Percentiles rank a stretch among this genome's conserved stretches.
Evolutionary conservation across 2,888 invertebrate species (phyloP).

Genomic region (Tineola bisselliella): DNA sequence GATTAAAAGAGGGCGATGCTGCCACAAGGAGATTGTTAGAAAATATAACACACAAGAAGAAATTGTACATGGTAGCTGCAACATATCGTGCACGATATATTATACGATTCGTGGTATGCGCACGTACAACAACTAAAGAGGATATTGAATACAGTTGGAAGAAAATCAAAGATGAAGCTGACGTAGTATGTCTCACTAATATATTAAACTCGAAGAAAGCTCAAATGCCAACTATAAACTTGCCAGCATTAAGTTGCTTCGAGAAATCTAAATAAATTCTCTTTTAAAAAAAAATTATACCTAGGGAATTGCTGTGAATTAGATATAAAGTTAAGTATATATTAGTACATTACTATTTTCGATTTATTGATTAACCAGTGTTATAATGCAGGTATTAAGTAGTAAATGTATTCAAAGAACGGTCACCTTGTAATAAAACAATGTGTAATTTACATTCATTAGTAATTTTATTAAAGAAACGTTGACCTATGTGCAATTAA

Average conservation of each 20-base stretch:
- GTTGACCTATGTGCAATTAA: background rate
- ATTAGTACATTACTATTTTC: too few relatives aligned
- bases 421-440: background rate
- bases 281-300: too few relatives aligned
- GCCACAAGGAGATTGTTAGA: conserved; percentile 77
- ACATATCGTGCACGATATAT: conserved; percentile 74
- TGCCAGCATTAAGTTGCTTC: conserved; percentile 34
- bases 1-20: conserved; percentile 78
- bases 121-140: conserved; percentile 71
- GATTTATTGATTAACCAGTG: too few relatives aligned
- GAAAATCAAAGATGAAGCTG: conserved; percentile 72
- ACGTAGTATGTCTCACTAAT: conserved; percentile 32
- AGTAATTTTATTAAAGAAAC: background rate
- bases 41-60: conserved; percentile 76
- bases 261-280: conserved; percentile 45
- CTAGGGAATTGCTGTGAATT: too few relatives aligned
- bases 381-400: too few relatives aligned
- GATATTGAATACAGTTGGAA: conserved; percentile 80
- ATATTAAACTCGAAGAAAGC: conserved; percentile 29
- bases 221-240: conserved; percentile 39
- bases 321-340: too few relatives aligned
- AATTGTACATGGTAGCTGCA: conserved; percentile 85
- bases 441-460: background rate
- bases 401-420: background rate
- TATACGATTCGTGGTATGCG: conserved; percentile 85